Base-by-base conservation (phyloP, 2,888 invertebrate genomes). In the Leistus spinibarbis region DNA sequence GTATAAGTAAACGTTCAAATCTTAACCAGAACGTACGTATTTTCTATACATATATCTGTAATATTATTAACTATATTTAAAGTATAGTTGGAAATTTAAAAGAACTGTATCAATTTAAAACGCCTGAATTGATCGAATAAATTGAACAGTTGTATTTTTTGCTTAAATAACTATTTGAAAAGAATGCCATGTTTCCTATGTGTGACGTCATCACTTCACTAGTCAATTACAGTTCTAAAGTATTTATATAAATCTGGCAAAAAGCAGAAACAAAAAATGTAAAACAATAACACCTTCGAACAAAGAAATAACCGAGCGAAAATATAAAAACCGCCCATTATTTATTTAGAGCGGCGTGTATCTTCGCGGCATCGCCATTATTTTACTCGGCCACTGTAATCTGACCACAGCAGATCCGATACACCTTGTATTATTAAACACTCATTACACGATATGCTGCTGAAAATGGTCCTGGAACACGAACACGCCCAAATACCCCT, bases 381-480 rank as follows among this genome's bases (percentile, higher is more conserved):
- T 20, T 20, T 22, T 60, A 22, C 22, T 60, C 19, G 60, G 60
- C n/a, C 20, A 60, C 60, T 60, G 19, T 60, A 60, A 60, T 60
- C 60, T 60, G 60, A 60, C 60, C 22, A 60, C 17, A 17, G 54
- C 17, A 17, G 54, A 40, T 68, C 68, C 54, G 23, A 72, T 72
- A 65, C 72, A 72, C 53, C 72, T 72, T 72, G 72, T 72, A 72
- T 72, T 72, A 72, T 72, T 72, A 72, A 72, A 72, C 72, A 72
- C 72, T 72, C 72, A 72, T 72, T 72, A 72, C 72, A 72, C 57
- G 65, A 56, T 64, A 72, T 72, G 40, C 60, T 60, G 60, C 60
- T 72, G 66, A 66, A 72, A 66, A 72, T 66, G 72, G 72, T 13
- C 27, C 27, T 23, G 13, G 23, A 64, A 22, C 64, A 64, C 64